phyloP scores from a whole-genome alignment of 2,113 vertebrate genomes.

The Siniperca knerii region DNA sequence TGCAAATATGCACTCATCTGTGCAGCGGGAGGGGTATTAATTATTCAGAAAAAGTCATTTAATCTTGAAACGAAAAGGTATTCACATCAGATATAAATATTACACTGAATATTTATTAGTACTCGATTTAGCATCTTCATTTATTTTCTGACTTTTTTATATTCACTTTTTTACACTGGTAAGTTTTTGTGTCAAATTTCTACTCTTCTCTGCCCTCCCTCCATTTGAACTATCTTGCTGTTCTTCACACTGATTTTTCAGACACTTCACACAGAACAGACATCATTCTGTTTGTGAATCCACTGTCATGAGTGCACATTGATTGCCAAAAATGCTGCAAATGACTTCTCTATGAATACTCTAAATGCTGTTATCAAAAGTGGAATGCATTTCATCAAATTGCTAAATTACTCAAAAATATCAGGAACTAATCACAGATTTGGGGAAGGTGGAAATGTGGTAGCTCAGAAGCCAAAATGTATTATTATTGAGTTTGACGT shows the following conservation, averaged over 20 bases:
- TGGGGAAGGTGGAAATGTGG: background rate
- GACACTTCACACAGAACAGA: constrained; percentile 6
- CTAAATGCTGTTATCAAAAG: constrained; percentile 35
- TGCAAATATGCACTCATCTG: constrained; percentile 19
- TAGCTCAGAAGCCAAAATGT: background rate
- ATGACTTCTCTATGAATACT: constrained; percentile 24
- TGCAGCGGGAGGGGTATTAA: background rate
- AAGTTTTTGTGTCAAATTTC: background rate
- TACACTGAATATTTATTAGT: constrained; percentile 44
- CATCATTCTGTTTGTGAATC: constrained; percentile 17
- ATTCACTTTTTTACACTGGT: constrained; percentile 13
- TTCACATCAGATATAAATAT: constrained; percentile 22
- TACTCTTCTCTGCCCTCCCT: background rate
- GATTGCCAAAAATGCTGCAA: constrained; percentile 10
- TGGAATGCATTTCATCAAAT: constrained; percentile 39
- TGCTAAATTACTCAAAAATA: constrained; percentile 32
- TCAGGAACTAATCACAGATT: constrained; percentile 23
- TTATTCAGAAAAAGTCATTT: constrained; percentile 8
- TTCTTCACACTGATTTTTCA: constrained; percentile 20
- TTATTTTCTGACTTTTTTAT: constrained; percentile 31
- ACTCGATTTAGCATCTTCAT: constrained; percentile 19
- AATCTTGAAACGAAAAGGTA: constrained; percentile 3
- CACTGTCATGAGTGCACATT: constrained; percentile 18
- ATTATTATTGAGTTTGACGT: constrained; percentile 53
- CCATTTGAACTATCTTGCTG: background rate